phyloP scores from a whole-genome alignment of 2,797 vertebrate species.

The Furcifer pardalis region DNA sequence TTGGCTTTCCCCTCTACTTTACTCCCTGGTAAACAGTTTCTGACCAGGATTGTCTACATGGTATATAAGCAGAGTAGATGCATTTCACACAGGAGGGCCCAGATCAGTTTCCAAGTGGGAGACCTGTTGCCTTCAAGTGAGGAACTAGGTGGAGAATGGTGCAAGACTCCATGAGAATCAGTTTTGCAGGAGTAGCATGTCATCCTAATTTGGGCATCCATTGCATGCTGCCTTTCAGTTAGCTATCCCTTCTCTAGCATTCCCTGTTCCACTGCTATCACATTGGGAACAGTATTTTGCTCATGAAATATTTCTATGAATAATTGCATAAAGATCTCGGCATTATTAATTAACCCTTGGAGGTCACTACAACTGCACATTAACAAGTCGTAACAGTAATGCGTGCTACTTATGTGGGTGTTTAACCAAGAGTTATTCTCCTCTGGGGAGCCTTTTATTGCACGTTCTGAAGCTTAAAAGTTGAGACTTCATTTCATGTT shows the following conservation, averaged over 20 bases:
- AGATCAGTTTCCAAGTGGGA: too few species aligned
- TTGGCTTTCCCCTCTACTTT: too few species aligned
- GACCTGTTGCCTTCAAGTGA: too few species aligned
- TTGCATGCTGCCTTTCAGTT: background rate
- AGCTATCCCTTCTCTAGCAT: background rate
- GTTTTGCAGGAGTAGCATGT: background rate
- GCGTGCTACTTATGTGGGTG: conserved; percentile 1
- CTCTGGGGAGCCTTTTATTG: background rate
- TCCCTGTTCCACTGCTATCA: background rate
- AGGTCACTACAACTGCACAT: background rate
- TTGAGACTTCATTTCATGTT: conserved; percentile 11
- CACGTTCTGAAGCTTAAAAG: background rate
- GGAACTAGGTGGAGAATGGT: too few species aligned
- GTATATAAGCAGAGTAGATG: background rate
- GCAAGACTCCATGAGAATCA: background rate
- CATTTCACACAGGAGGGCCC: too few species aligned
- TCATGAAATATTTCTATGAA: background rate
- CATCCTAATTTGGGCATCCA: background rate
- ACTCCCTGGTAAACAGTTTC: background rate
- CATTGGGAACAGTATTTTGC: background rate
- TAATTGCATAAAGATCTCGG: background rate
- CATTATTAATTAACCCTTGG: conserved; percentile 27
- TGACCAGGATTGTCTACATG: background rate
- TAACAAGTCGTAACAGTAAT: background rate
- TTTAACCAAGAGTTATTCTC: conserved; percentile 16